phyloP scores from a whole-genome alignment of 2,888 invertebrate species.

The Diarsia mendica region DNA sequence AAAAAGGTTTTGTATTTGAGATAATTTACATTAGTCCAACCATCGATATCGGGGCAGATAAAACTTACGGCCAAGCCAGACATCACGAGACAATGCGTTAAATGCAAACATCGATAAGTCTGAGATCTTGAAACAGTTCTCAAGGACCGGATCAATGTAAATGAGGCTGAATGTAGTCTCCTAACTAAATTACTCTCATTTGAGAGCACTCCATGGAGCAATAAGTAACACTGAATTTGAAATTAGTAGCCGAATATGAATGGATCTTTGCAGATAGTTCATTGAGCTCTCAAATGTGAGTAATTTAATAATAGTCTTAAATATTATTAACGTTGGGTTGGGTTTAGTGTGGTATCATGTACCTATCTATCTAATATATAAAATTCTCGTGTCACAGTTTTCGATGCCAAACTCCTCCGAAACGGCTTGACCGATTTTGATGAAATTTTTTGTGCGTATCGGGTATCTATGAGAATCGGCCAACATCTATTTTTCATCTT shows the following conservation, averaged over 20 bases:
- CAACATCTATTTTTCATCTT: too few species aligned
- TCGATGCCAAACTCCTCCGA: too few species aligned
- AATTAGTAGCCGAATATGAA: background rate
- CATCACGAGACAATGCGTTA: background rate
- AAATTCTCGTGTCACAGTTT: too few species aligned
- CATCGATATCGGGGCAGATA: background rate
- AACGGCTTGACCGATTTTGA: too few species aligned
- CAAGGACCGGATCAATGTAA: constrained; percentile 7
- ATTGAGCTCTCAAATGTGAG: constrained; percentile 21
- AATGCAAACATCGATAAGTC: background rate
- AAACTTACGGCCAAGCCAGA: background rate
- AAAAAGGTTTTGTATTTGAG: background rate
- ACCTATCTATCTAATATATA: too few species aligned
- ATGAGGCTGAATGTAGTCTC: background rate
- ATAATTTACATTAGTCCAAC: constrained; percentile 8
- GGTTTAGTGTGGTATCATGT: constrained; percentile 23
- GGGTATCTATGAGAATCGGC: too few species aligned
- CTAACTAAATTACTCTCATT: constrained; percentile 4
- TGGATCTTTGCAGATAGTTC: background rate
- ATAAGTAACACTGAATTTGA: background rate
- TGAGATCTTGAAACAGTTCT: background rate
- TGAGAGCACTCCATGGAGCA: background rate
- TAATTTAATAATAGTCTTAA: background rate
- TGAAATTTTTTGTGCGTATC: too few species aligned
- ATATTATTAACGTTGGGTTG: background rate